Evolutionary conservation across 2,113 vertebrate genomes (phyloP).

Genomic region (Polypterus bichir): DNA sequence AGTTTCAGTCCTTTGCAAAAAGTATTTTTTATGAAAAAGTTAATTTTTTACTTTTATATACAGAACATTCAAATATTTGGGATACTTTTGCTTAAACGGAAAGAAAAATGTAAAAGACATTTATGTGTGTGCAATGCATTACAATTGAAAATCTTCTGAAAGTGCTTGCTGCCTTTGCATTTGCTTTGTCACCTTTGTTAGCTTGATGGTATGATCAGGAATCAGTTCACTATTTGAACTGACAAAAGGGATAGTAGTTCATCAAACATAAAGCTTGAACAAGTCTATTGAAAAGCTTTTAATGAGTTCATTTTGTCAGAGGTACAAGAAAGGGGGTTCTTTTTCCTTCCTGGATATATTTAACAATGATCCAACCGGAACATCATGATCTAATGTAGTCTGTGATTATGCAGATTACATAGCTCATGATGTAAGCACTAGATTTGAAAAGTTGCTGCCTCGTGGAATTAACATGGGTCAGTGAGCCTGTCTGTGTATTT

Average conservation of each 20-base stretch:
- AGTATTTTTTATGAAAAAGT: too few relatives aligned
- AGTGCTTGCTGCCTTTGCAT: too few relatives aligned
- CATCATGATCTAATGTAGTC: slow-evolving; percentile 1
- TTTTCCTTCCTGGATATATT: not conserved
- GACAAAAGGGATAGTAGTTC: not conserved
- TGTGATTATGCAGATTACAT: not conserved
- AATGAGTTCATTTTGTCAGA: not conserved
- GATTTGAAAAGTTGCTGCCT: not conserved
- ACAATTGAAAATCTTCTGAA: too few relatives aligned
- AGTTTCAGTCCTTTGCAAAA: too few relatives aligned
- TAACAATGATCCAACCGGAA: slow-evolving; percentile 3
- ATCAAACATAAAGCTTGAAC: not conserved
- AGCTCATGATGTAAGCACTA: not conserved
- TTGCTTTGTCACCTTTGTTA: not conserved
- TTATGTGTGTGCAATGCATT: too few relatives aligned
- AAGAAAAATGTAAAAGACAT: too few relatives aligned
- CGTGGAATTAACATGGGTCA: not conserved
- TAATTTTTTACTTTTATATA: too few relatives aligned
- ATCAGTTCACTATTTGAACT: not conserved
- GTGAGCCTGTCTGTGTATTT: not conserved
- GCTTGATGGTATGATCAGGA: not conserved
- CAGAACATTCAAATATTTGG: too few relatives aligned
- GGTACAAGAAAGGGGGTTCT: not conserved
- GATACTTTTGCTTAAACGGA: too few relatives aligned
- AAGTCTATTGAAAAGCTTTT: not conserved